Conservation (phyloP, 2,888 invertebrate species). For the Chrysolina haemoptera region DNA sequence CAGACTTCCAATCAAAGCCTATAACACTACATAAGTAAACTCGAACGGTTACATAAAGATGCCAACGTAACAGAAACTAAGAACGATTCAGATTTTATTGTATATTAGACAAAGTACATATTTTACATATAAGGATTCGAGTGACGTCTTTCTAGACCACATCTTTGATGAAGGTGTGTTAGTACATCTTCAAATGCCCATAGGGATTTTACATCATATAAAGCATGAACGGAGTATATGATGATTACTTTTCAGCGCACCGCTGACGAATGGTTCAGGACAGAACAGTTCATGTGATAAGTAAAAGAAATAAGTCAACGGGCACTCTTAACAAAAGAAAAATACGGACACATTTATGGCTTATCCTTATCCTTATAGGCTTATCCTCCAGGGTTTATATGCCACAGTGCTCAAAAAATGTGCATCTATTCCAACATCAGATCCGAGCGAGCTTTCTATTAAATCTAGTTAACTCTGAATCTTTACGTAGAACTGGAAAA, state of each 20-base stretch:
- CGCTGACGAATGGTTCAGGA: no score
- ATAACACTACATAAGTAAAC: conserved; percentile 37
- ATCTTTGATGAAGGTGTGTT: not conserved
- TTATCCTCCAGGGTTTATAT: no score
- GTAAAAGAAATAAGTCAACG: no score
- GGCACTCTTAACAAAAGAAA: no score
- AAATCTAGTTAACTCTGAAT: no score
- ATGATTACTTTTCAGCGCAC: not conserved
- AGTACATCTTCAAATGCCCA: conserved; percentile 3
- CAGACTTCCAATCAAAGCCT: conserved; percentile 34
- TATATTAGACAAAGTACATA: conserved; percentile 3
- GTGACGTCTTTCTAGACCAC: not conserved
- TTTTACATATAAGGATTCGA: not conserved
- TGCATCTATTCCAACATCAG: no score
- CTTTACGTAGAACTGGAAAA: no score
- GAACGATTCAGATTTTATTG: not conserved
- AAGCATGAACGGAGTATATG: conserved; percentile 3
- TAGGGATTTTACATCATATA: not conserved
- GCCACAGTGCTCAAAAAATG: no score
- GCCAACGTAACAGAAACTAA: conserved; percentile 17
- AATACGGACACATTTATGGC: no score
- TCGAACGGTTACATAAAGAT: conserved; percentile 35
- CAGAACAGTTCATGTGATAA: no score
- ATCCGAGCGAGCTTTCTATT: no score
- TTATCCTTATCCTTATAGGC: no score